A percentile compares a stretch with the other conserved stretches of the same genome.
These are phyloP conservation scores for Noturus placidus DNA, from an alignment of 2,113 vertebrate species.

Conservation along the genomic window DNA sequence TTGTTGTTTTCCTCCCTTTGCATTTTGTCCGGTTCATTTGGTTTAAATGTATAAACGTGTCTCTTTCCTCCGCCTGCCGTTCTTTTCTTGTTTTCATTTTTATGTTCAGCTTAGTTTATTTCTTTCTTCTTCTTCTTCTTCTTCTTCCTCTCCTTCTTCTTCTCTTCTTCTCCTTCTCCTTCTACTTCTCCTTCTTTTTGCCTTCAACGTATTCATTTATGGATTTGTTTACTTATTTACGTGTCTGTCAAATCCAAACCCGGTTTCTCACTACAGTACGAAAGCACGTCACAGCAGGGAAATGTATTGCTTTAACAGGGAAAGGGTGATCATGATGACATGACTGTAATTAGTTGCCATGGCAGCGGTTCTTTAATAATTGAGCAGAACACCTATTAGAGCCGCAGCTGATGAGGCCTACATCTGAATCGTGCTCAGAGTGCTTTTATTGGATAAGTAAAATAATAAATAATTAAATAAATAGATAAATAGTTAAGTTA, in stretches of 20 bases:
- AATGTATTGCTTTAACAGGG: neutral
- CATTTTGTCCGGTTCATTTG: neutral
- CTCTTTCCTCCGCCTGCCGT: neutral
- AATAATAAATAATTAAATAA: neutral
- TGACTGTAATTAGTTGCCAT: slow-evolving; percentile 1
- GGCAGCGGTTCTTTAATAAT: neutral
- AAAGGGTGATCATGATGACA: neutral
- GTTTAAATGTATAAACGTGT: neutral
- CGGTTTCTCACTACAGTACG: neutral
- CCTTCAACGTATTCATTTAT: neutral
- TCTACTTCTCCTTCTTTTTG: too few species aligned
- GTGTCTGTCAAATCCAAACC: neutral
- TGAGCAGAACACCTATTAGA: neutral
- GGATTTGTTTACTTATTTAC: neutral
- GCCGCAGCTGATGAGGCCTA: neutral
- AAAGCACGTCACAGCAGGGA: neutral
- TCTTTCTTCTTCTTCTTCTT: too few species aligned
- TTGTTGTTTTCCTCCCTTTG: neutral
- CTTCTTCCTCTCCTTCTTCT: too few species aligned
- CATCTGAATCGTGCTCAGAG: neutral
- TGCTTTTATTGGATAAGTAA: neutral
- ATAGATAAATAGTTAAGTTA: neutral
- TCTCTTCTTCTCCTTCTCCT: too few species aligned
- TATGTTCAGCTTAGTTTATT: neutral
- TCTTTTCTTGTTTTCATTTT: neutral